phyloP scores from a whole-genome alignment of 2,797 vertebrate genomes.

The Falco cherrug region DNA sequence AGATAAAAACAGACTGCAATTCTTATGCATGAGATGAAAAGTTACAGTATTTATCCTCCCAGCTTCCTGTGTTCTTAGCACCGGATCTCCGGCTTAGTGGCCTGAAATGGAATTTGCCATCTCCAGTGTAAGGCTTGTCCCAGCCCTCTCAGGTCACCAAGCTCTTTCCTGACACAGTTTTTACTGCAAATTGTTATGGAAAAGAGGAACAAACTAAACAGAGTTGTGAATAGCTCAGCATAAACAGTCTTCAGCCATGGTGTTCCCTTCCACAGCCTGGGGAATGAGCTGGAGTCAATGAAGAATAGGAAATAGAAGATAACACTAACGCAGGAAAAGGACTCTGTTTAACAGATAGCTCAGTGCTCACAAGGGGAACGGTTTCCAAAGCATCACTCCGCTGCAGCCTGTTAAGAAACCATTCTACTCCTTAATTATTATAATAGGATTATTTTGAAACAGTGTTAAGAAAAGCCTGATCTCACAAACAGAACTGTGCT shows the following conservation, averaged over 20 bases:
- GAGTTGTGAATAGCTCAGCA: background rate
- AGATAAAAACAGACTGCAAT: slow-evolving; percentile 67
- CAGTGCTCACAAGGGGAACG: background rate
- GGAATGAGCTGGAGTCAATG: background rate
- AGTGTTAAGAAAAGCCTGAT: background rate
- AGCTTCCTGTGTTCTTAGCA: slow-evolving; percentile 57
- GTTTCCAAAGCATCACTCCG: background rate
- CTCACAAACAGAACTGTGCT: background rate
- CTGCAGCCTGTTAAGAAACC: background rate
- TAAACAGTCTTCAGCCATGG: background rate
- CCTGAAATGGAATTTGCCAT: slow-evolving; percentile 54
- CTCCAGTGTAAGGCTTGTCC: background rate
- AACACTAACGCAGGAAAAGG: background rate
- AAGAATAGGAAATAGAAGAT: background rate
- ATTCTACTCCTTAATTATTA: background rate
- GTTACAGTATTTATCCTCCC: slow-evolving; percentile 60
- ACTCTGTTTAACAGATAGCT: background rate
- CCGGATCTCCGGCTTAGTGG: slow-evolving; percentile 15
- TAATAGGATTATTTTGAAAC: background rate
- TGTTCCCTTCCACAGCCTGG: background rate
- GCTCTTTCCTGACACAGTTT: slow-evolving; percentile 17
- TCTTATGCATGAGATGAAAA: slow-evolving; percentile 69
- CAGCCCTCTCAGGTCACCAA: background rate
- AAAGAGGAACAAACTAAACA: background rate
- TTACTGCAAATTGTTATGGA: background rate